A percentile compares a stretch with the other conserved stretches of the same genome.
These are phyloP conservation scores for Varecia variegata DNA, from an alignment of 2,797 vertebrate species.

Conservation along the genomic window DNA sequence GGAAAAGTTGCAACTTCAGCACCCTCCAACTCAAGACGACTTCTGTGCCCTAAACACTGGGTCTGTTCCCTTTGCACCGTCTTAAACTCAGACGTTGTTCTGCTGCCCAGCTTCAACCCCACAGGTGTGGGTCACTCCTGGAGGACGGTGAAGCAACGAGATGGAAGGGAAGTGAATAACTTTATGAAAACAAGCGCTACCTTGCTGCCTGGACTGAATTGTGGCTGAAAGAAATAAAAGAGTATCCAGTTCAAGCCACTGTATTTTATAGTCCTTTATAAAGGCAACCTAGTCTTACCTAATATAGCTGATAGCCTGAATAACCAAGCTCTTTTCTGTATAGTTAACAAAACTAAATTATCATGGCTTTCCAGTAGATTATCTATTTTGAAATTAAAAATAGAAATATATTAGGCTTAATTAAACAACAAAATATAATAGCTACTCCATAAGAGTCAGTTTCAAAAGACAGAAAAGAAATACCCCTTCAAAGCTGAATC, in stretches of 20 bases:
- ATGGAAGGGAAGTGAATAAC: neutral
- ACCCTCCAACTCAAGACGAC: neutral
- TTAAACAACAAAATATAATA: neutral
- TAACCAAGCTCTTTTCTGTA: neutral
- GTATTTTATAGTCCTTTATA: neutral
- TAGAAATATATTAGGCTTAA: neutral
- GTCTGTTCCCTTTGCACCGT: neutral
- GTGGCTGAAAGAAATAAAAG: neutral
- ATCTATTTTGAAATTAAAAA: neutral
- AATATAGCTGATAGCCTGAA: neutral
- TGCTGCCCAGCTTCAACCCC: accelerated
- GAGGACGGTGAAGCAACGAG: neutral
- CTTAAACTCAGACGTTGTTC: neutral
- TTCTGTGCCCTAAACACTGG: neutral
- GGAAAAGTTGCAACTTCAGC: neutral
- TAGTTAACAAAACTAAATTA: neutral
- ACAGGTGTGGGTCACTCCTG: accelerated
- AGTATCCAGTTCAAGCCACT: neutral
- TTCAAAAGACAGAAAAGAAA: neutral
- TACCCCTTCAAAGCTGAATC: neutral
- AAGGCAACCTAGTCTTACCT: neutral
- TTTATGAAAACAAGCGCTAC: neutral
- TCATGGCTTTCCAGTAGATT: neutral
- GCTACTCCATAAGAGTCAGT: neutral
- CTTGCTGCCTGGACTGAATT: neutral